phyloP scores from a whole-genome alignment of 2,113 vertebrate genomes.

The Mystacornis crossleyi region DNA sequence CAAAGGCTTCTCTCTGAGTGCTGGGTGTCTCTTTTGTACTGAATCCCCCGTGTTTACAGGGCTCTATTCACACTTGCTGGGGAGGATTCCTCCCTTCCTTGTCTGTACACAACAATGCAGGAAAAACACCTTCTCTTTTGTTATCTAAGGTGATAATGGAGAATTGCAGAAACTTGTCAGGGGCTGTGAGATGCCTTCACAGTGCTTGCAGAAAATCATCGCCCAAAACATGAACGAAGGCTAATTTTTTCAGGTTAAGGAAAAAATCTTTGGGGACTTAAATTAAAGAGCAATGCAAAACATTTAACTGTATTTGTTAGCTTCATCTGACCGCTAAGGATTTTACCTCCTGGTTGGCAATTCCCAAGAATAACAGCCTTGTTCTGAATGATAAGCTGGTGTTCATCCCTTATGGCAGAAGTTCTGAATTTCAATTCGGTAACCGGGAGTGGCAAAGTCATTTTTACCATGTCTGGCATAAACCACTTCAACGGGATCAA shows the following conservation, averaged over 20 bases:
- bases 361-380: neutral
- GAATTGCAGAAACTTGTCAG: slow-evolving; percentile 19
- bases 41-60: slow-evolving; percentile 40
- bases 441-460: neutral
- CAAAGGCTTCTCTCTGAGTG: neutral
- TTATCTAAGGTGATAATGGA: slow-evolving; percentile 70
- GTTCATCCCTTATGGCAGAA: neutral
- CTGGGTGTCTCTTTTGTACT: neutral
- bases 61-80: slow-evolving; percentile 53
- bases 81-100: slow-evolving; percentile 47
- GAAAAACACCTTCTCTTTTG: slow-evolving; percentile 34
- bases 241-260: slow-evolving; percentile 11
- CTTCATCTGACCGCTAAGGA: neutral
- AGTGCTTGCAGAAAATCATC: neutral
- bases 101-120: slow-evolving; percentile 60
- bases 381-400: neutral
- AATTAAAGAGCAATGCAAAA: slow-evolving; percentile 43
- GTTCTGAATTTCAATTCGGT: neutral
- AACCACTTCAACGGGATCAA: neutral
- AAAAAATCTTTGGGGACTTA: neutral
- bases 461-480: slow-evolving; percentile 39
- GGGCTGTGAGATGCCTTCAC: neutral
- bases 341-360: neutral
- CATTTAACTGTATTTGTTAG: slow-evolving; percentile 31
- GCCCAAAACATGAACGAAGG: slow-evolving; percentile 7